phyloP scores from a whole-genome alignment of 2,888 invertebrate species.

The Drosophila paramelanica region DNA sequence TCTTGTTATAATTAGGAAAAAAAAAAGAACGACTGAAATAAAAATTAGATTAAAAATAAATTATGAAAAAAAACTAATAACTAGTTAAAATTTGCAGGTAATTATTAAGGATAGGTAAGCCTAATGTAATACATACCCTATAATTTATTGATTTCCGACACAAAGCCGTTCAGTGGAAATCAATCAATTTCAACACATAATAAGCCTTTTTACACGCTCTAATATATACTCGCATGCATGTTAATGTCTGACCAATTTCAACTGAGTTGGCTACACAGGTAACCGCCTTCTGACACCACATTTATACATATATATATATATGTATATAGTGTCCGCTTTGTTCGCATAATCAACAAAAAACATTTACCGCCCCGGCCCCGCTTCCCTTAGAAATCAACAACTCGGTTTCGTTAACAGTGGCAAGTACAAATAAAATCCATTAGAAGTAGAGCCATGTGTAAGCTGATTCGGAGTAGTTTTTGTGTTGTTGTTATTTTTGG shows the following conservation, averaged over 20 bases:
- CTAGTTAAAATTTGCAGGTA: too few relatives aligned
- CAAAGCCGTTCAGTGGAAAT: slow-evolving; percentile 8
- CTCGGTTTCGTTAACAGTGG: slow-evolving; percentile 49
- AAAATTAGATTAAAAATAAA: too few relatives aligned
- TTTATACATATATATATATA: background rate
- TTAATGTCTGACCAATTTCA: slow-evolving; percentile 18
- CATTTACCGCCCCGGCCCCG: slow-evolving; percentile 8
- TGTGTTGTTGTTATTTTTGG: slow-evolving; percentile 18
- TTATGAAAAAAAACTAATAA: too few relatives aligned
- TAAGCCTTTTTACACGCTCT: slow-evolving; percentile 12
- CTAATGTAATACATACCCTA: background rate
- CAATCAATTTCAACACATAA: slow-evolving; percentile 15
- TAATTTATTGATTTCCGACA: slow-evolving; percentile 8
- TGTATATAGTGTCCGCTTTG: slow-evolving; percentile 5
- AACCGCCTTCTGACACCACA: slow-evolving; percentile 8
- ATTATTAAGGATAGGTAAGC: too few relatives aligned
- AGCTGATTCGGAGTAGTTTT: slow-evolving; percentile 57
- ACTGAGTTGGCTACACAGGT: slow-evolving; percentile 5
- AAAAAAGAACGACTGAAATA: too few relatives aligned
- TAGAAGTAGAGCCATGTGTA: slow-evolving; percentile 71
- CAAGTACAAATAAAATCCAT: slow-evolving; percentile 78
- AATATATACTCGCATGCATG: background rate
- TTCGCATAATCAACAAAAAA: slow-evolving; percentile 34
- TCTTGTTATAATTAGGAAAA: too few relatives aligned
- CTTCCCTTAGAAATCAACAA: background rate